Percentiles rank a stretch among this genome's conserved stretches.
These are phyloP conservation scores for Clarias batrachus DNA, from an alignment of 2,113 vertebrate genomes.

Conservation along the genomic window DNA sequence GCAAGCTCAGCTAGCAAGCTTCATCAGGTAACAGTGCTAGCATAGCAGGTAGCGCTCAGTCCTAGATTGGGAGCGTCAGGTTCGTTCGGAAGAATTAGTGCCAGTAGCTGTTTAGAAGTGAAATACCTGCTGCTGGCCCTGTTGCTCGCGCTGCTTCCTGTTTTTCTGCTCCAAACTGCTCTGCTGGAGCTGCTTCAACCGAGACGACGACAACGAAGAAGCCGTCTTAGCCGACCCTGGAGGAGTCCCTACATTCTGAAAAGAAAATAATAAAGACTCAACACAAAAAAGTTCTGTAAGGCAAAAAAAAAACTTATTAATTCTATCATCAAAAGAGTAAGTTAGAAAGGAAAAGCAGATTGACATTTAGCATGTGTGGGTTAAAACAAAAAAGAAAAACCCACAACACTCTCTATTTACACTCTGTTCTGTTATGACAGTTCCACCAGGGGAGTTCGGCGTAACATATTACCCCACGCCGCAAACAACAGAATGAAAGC, in stretches of 20 bases:
- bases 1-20: neutral
- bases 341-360: neutral
- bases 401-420: neutral
- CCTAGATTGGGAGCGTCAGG: constrained; percentile 19
- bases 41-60: constrained; percentile 20
- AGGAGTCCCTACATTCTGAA: constrained; percentile 37
- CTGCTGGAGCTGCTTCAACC: constrained; percentile 86
- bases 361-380: neutral
- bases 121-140: constrained; percentile 93
- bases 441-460: neutral
- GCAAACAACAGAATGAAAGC: constrained; percentile 7
- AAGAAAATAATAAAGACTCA: neutral
- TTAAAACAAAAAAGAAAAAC: neutral
- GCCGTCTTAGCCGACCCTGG: constrained; percentile 83
- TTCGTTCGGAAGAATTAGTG: constrained; percentile 7
- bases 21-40: constrained; percentile 21
- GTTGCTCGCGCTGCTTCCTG: constrained; percentile 85
- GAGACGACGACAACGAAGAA: constrained; percentile 76
- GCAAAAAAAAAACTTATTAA: neutral
- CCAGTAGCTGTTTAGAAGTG: constrained; percentile 65
- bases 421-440: constrained; percentile 6
- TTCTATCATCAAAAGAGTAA: neutral
- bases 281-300: neutral
- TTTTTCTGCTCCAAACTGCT: constrained; percentile 85
- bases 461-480: neutral